phyloP scores from a whole-genome alignment of 2,797 vertebrate species.

The Antrozous pallidus region DNA sequence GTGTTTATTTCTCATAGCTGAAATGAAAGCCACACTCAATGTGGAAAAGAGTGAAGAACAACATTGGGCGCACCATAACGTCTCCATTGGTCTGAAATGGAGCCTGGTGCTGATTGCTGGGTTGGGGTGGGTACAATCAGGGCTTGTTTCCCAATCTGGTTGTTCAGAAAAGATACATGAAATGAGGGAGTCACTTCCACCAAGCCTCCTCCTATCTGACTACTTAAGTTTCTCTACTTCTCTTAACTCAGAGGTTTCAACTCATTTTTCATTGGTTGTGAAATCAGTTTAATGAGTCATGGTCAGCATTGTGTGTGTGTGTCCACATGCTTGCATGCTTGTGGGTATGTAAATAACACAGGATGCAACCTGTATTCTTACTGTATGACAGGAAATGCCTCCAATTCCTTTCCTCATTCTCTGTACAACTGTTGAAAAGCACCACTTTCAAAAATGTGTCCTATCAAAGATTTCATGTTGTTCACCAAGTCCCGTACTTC shows the following conservation, averaged over 20 bases:
- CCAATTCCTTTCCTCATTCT: background rate
- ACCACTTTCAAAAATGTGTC: background rate
- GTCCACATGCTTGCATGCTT: too few species aligned
- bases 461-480: background rate
- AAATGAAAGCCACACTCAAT: background rate
- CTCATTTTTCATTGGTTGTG: background rate
- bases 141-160: rapidly evolving
- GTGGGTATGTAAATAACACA: background rate
- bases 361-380: background rate
- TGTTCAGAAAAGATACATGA: background rate
- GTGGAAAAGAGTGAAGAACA: background rate
- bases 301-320: too few species aligned
- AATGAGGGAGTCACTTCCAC: background rate
- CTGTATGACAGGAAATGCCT: background rate
- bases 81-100: background rate
- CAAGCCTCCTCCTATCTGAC: background rate
- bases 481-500: background rate
- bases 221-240: background rate
- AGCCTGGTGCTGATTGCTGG: background rate
- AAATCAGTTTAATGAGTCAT: background rate
- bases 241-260: background rate
- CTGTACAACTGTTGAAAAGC: background rate
- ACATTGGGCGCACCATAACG: background rate
- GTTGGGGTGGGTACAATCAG: too few species aligned
- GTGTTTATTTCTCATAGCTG: background rate